Evolutionary conservation across 2,113 vertebrate genomes (phyloP).

Genomic region (Addax nasomaculatus): DNA sequence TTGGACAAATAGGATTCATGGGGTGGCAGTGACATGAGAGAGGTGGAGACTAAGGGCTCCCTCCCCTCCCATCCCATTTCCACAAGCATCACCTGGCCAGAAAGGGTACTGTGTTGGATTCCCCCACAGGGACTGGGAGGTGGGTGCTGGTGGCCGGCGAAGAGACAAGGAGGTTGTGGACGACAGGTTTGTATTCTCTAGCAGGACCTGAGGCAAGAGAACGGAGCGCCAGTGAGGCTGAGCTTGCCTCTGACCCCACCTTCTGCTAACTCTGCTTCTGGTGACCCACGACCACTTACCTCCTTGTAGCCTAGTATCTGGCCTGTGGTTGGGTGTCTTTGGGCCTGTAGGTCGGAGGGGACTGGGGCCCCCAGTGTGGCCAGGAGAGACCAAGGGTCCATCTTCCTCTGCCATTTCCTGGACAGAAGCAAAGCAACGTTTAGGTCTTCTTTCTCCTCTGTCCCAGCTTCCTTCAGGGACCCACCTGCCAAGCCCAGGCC

Average conservation of each 20-base stretch:
- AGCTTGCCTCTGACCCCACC: background rate
- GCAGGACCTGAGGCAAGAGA: conserved; percentile 79
- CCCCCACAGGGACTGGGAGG: conserved; percentile 87
- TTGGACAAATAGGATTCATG: background rate
- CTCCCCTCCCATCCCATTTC: background rate
- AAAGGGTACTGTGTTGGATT: conserved; percentile 92
- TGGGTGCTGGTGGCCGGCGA: conserved; percentile 87
- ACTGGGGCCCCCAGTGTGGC: conserved; percentile 79
- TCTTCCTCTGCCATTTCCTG: conserved; percentile 85
- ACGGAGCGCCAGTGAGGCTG: background rate
- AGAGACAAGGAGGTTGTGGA: conserved; percentile 92
- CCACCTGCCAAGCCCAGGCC: background rate
- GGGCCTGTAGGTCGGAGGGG: conserved; percentile 87
- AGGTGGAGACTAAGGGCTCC: background rate
- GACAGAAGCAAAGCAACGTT: background rate
- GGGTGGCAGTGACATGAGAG: background rate
- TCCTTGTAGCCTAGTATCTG: conserved; percentile 90
- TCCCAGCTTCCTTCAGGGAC: background rate
- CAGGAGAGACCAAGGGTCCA: conserved; percentile 82
- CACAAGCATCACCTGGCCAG: conserved; percentile 83
- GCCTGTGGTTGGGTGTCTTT: conserved; percentile 91
- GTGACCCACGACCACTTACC: conserved; percentile 72
- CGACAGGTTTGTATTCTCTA: conserved; percentile 87
- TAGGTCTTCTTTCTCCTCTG: background rate
- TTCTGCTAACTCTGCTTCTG: background rate